phyloP scores from a whole-genome alignment of 1,140 invertebrate genomes.

The Dendrolimus punctatus region DNA sequence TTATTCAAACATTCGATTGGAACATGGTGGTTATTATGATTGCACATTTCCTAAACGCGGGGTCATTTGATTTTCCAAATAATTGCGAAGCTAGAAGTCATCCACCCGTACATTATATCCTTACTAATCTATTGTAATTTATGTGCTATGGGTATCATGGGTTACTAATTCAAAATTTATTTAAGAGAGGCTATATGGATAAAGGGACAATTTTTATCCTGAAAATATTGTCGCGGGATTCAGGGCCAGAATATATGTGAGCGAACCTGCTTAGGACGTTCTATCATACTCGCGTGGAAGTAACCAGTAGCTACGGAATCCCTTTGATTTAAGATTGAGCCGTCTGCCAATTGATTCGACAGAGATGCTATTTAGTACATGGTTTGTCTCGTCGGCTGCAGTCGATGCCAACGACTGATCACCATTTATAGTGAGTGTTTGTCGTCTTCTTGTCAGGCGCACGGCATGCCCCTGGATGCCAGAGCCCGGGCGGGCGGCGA shows the following conservation, averaged over 20 bases:
- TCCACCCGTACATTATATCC: constrained; percentile 1
- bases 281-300: not conserved
- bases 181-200: no score
- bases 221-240: no score
- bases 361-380: constrained; percentile 17
- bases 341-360: constrained; percentile 7
- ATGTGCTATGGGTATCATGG: no score
- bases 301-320: not conserved
- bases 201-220: no score
- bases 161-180: no score
- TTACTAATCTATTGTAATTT: no score
- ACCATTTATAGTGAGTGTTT: constrained; percentile 60
- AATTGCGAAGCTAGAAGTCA: not conserved
- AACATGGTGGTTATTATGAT: constrained; percentile 28
- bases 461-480: constrained; percentile 50
- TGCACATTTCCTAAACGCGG: constrained; percentile 34
- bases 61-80: constrained; percentile 23
- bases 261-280: no score
- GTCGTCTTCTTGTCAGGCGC: constrained; percentile 57
- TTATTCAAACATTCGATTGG: constrained; percentile 42
- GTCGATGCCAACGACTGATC: constrained; percentile 38
- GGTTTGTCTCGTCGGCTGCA: constrained; percentile 19
- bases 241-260: no score
- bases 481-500: constrained; percentile 54
- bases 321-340: not conserved